Percentiles rank a stretch among this genome's conserved stretches.
These are phyloP conservation scores for Pipistrellus pipistrellus DNA, from an alignment of 2,797 vertebrate species.

Conservation along the genomic window DNA sequence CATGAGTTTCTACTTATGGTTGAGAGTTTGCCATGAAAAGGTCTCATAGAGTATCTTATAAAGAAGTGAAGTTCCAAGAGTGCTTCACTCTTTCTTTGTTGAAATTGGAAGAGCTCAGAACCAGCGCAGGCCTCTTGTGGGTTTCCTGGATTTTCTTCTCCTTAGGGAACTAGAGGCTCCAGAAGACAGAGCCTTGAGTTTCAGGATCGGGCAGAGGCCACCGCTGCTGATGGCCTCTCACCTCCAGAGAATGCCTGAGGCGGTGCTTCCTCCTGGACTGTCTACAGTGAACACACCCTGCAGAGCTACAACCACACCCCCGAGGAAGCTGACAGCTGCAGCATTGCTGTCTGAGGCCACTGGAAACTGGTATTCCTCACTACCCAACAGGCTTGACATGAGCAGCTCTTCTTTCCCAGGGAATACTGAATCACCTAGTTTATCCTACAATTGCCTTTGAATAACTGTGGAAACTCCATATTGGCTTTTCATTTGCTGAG, in stretches of 20 bases:
- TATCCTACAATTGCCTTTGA: background rate
- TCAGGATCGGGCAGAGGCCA: background rate
- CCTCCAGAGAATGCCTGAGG: background rate
- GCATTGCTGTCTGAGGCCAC: background rate
- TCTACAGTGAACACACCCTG: background rate
- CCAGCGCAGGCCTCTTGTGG: background rate
- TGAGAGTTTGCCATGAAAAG: background rate
- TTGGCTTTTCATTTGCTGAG: background rate
- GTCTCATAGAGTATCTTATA: background rate
- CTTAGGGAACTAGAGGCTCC: background rate
- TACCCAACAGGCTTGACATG: background rate
- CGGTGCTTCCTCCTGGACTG: background rate
- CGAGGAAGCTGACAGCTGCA: background rate
- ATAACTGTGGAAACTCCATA: background rate
- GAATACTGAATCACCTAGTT: background rate
- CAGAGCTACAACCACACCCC: background rate
- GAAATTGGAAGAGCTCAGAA: background rate
- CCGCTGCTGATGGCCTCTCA: rapidly evolving
- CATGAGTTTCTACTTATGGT: background rate
- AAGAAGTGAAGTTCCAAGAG: background rate
- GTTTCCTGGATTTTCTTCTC: background rate
- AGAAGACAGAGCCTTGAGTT: background rate
- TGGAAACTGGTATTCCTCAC: background rate
- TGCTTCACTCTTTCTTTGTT: background rate
- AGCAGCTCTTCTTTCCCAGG: background rate